A percentile compares a stretch with the other conserved stretches of the same genome.
Evolutionary conservation across 2,113 vertebrate species (phyloP).

Genomic region (Notarius quadriscutis): DNA sequence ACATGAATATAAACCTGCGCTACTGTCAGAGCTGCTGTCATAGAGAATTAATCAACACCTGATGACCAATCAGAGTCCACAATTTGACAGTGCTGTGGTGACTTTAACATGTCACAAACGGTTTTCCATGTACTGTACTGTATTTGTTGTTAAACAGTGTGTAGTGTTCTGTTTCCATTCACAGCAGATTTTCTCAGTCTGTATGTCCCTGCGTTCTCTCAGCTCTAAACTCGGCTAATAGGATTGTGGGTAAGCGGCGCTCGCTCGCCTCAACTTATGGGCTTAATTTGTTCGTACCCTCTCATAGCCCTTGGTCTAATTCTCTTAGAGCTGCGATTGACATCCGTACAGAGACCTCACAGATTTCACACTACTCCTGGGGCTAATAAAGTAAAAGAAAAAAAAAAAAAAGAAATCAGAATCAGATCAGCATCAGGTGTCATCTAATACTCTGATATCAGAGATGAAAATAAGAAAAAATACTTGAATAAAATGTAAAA

Average conservation of each 20-base stretch:
- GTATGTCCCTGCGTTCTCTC: not conserved
- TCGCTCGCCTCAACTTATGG: constrained; percentile 46
- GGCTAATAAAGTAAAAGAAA: not conserved
- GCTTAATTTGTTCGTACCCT: constrained; percentile 41
- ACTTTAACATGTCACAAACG: not conserved
- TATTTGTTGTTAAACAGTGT: not conserved
- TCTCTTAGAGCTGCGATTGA: constrained; percentile 32
- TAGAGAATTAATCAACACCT: not conserved
- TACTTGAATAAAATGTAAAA: not conserved
- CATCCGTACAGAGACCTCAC: not conserved
- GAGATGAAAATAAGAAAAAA: not conserved
- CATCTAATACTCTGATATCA: not conserved
- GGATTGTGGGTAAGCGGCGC: constrained; percentile 56
- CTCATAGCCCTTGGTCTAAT: constrained; percentile 34
- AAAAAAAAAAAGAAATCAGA: not conserved
- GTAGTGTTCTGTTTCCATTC: not conserved
- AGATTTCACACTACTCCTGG: not conserved
- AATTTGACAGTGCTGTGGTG: not conserved
- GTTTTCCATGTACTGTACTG: no score
- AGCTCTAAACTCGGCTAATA: constrained; percentile 42
- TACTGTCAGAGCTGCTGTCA: not conserved
- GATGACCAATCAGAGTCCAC: not conserved
- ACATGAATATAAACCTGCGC: not conserved
- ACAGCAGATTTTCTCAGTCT: not conserved
- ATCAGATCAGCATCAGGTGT: not conserved